A percentile compares a stretch with the other conserved stretches of the same genome.
Evolutionary conservation across 2,797 vertebrate genomes (phyloP).

Genomic region (Hydrophis major): DNA sequence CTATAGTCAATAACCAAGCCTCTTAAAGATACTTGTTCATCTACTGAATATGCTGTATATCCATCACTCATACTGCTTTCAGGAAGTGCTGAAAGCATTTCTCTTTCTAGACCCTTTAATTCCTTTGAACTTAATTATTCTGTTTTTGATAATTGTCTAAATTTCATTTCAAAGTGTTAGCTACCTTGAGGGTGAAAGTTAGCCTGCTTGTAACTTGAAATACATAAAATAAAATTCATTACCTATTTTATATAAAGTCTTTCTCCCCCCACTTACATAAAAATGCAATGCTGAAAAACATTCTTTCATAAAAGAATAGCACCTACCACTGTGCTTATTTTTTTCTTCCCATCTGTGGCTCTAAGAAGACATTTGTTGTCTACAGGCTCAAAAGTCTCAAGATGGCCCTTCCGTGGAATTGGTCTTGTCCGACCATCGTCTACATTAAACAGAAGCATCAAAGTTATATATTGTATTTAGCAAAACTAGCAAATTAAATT

Average conservation of each 20-base stretch:
- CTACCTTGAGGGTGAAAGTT: background rate
- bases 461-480: background rate
- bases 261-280: background rate
- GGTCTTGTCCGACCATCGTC: conserved; percentile 96
- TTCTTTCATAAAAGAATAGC: background rate
- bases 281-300: background rate
- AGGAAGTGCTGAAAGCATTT: background rate
- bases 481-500: background rate
- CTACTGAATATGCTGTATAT: background rate
- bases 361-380: conserved; percentile 97
- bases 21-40: background rate
- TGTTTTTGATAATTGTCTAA: background rate
- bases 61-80: background rate
- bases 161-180: background rate
- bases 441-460: conserved; percentile 54
- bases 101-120: background rate
- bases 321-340: conserved; percentile 84
- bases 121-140: background rate
- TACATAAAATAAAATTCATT: background rate
- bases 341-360: conserved; percentile 95
- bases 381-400: conserved; percentile 85
- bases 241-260: background rate
- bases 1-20: background rate
- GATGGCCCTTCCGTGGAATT: conserved; percentile 85
- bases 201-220: background rate